phyloP scores from a whole-genome alignment of 2,888 invertebrate genomes.

The Drosophila borealis region DNA sequence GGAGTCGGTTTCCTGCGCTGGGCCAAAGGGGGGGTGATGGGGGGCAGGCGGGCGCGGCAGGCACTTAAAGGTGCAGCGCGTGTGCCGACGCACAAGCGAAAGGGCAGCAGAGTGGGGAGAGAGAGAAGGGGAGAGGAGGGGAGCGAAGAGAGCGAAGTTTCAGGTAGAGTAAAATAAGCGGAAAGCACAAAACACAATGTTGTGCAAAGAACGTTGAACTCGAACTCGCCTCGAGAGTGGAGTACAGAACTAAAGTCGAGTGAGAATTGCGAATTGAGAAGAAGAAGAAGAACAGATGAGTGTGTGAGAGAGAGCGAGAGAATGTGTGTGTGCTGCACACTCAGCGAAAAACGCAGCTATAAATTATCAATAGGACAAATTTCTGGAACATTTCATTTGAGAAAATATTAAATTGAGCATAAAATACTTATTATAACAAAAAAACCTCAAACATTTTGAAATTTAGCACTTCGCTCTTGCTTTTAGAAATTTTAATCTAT shows the following conservation, averaged over 20 bases:
- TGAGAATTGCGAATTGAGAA: constrained; percentile 2
- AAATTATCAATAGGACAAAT: too few relatives aligned
- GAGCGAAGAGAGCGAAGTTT: not conserved
- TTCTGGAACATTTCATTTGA: too few relatives aligned
- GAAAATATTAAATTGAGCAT: too few relatives aligned
- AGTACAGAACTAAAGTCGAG: constrained; percentile 22
- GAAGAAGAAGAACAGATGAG: not conserved
- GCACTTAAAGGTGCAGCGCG: constrained; percentile 79
- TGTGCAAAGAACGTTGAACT: constrained; percentile 80
- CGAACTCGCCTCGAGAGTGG: constrained; percentile 46
- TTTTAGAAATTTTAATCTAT: too few relatives aligned
- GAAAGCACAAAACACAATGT: constrained; percentile 80
- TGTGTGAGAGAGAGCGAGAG: not conserved
- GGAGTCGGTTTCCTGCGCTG: constrained; percentile 62
- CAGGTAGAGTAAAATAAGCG: constrained; percentile 72
- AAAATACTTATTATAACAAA: too few relatives aligned
- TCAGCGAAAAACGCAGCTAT: not conserved
- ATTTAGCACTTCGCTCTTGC: too few relatives aligned
- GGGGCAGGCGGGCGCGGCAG: not conserved
- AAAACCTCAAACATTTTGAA: too few relatives aligned
- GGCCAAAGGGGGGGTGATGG: constrained; percentile 25
- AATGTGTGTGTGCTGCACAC: not conserved
- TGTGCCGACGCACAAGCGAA: constrained; percentile 71
- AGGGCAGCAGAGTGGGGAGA: constrained; percentile 16
- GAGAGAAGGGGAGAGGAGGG: not conserved